Evolutionary conservation across 2,888 invertebrate genomes (phyloP).

Genomic region (Protodeltote pygarga): DNA sequence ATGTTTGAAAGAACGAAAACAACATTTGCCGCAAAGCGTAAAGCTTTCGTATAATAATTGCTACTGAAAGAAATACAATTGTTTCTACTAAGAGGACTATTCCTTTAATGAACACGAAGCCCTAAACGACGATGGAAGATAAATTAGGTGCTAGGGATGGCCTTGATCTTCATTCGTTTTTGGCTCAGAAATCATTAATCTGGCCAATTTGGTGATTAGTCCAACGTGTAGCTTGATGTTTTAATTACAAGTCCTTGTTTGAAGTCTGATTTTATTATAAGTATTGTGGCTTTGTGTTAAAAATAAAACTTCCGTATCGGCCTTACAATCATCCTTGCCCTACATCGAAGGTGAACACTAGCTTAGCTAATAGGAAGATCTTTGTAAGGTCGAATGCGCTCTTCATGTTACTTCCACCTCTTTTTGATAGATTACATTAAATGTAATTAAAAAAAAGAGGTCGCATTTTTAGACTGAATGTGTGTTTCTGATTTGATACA

Average conservation of each 20-base stretch:
- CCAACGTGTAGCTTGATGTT: not conserved
- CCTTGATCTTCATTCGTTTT: slow-evolving; percentile 1
- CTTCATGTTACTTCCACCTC: slow-evolving; percentile 17
- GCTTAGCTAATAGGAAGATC: slow-evolving; percentile 57
- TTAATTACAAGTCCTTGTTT: slow-evolving; percentile 18
- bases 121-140: not conserved
- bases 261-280: slow-evolving; percentile 7
- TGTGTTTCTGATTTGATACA: too few relatives aligned
- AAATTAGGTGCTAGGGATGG: not conserved
- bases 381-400: slow-evolving; percentile 36
- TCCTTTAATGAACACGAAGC: not conserved
- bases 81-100: not conserved
- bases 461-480: too few relatives aligned
- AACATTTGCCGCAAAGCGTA: not conserved
- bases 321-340: slow-evolving; percentile 65
- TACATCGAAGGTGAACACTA: slow-evolving; percentile 53
- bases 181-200: not conserved
- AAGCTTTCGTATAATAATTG: not conserved
- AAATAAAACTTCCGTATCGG: slow-evolving; percentile 49
- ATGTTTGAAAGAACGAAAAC: not conserved
- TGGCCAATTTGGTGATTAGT: not conserved
- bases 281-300: slow-evolving; percentile 36
- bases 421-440: too few relatives aligned
- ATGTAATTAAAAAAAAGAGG: too few relatives aligned
- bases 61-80: not conserved